Evolutionary conservation across 2,113 vertebrate genomes (phyloP), one percentile per base, ranked within the genome.

Genomic region (Mungos mungo): DNA sequence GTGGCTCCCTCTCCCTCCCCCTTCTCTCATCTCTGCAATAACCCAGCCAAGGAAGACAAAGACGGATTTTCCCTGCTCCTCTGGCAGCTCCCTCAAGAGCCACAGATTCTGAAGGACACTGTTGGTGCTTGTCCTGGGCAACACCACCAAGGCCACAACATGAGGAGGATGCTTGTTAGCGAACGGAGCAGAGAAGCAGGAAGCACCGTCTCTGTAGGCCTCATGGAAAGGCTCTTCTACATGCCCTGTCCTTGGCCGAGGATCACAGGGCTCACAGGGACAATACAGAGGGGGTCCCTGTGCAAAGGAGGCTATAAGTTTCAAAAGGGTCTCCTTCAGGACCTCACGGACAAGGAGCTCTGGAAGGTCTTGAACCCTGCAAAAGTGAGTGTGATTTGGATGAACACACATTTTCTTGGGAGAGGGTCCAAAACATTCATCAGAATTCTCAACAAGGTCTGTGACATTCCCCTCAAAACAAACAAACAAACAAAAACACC

Each of bases 361-460:
- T 52, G 79, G 12, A 91, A 84, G 52, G 57, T 88, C 54, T 63
- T 65, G 21, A 76, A 54, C 52, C 33, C 63, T 95, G 54, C 60
- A 23, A 85, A 85, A 93, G 4, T 52, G 47, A 91, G 66, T 41
- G 65, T 25, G 6, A 96, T 66, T 79, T 65, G 69, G 68, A n/a
- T 77, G 27, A 84, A 77, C 21, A n/a, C 23, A 41, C 31, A 60
- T 72, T 88, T 95, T 96, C 80, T 96, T 88, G 57, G 83, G 45
- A 97, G 45, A 84, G 25, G 86, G 6, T 87, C 11, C 66, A 87
- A 38, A 88, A 84, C 38, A 88, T 79, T 84, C 69, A 88, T 68
- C 72, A 92, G 52, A 77, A 84, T 87, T 92, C 60, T 94, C 66
- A 96, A 52, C 23, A 79, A 90, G 63, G 25, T 90, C 47, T 86